Percentiles rank a stretch among this genome's conserved stretches.
Conservation (phyloP, 2,888 invertebrate genomes). For the Rutpela maculata region DNA sequence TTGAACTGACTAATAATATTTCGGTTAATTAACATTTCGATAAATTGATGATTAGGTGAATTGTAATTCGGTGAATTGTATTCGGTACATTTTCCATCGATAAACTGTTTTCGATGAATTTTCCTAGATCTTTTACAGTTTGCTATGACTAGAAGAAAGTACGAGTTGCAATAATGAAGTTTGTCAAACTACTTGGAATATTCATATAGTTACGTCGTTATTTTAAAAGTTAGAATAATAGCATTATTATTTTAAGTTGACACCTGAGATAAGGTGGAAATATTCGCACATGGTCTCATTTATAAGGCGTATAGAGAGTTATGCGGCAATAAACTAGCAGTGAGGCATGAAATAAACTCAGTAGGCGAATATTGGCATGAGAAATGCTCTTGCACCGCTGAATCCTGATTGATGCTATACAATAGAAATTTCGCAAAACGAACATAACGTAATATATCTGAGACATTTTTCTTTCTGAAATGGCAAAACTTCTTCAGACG, state of each 20-base stretch:
- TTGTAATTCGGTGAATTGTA: too few relatives aligned
- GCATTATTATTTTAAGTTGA: constrained; percentile 53
- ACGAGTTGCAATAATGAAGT: neutral
- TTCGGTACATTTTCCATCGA: too few relatives aligned
- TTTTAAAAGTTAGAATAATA: constrained; percentile 40
- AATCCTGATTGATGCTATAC: constrained; percentile 59
- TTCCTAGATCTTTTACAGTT: too few relatives aligned
- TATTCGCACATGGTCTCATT: constrained; percentile 55
- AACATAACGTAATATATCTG: constrained; percentile 45
- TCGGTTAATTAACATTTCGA: too few relatives aligned
- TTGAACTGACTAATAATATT: too few relatives aligned
- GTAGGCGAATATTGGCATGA: constrained; percentile 56
- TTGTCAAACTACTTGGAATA: neutral
- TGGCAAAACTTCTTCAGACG: constrained; percentile 36
- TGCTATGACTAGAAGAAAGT: neutral
- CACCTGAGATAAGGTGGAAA: constrained; percentile 53
- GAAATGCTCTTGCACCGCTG: constrained; percentile 52
- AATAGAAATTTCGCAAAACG: constrained; percentile 53
- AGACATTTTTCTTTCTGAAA: constrained; percentile 44
- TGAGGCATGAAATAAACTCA: constrained; percentile 60
- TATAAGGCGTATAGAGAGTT: constrained; percentile 56
- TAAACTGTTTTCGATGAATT: too few relatives aligned
- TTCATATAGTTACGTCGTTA: neutral
- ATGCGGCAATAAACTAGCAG: constrained; percentile 60
- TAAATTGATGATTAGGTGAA: too few relatives aligned